Base-by-base conservation (phyloP, 2,797 vertebrate genomes). In the Agapornis canus region DNA sequence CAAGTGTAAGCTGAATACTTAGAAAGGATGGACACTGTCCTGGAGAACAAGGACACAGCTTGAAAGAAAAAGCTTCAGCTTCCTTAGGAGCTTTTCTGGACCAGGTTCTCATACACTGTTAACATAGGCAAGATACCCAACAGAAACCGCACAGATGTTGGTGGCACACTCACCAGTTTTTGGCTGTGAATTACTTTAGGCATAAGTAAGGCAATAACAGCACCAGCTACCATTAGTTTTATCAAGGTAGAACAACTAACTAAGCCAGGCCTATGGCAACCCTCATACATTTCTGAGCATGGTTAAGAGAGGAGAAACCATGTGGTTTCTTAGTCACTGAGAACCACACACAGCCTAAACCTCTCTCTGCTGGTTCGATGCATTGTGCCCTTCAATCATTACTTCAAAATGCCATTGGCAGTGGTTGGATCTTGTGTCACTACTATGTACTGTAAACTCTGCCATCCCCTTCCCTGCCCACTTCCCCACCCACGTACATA, bases 301-400 rank as follows among this genome's bases (percentile, higher is more conserved):
- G 11, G 27, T 35, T 56, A 56, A 51, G 27, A 43, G 26, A 48
- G 65, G 13, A 83, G 27, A 49, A 79, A 42, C 20, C 2, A 0
- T 1, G 37, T 2, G n/a, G 35, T 35, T 17, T 81, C 59, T 68
- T 4, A 68, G n/a, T 48, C 40, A 32, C 14, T 0, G 0, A 37
- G 72, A 92, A 87, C 79, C 87, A 94, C 89, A 68, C 82, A 57
- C 72, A 4, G 54, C n/a, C 48, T 70, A 3, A 61, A 80, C 35
- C 35, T 35, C 35, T 11, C 64, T 51, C 72, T 64, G 70, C 32
- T 51, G 9, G 26, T 45, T 56, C 42, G 17, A 8, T 0, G 43
- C 40, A 11, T 42, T 56, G 64, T 60, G 45, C 60, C 90, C 64
- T 78, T 60, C 45, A 88, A 49, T 63, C 35, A 18, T 23, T 60